These are phyloP conservation scores for Parasteatoda tepidariorum DNA, from an alignment of 1,140 invertebrate species.

Conservation along the genomic window DNA sequence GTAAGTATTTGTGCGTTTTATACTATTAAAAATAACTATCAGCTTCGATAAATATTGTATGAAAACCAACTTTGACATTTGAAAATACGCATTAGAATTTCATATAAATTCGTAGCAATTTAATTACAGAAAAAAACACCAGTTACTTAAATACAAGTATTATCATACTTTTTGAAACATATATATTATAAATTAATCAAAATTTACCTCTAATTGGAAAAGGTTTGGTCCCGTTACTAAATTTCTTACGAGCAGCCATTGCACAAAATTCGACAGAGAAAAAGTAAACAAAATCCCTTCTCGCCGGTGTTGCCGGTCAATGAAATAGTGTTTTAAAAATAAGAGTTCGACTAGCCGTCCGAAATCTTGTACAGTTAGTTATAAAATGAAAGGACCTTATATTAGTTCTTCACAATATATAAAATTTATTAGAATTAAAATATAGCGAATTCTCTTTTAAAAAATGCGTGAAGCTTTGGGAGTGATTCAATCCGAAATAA, in stretches of 20 bases:
- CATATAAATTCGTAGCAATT: no score
- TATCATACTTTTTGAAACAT: no score
- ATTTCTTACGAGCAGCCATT: conserved; percentile 42
- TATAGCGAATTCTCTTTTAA: not conserved
- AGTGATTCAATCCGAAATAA: not conserved
- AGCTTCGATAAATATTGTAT: no score
- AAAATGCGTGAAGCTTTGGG: not conserved
- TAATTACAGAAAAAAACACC: no score
- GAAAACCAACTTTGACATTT: no score
- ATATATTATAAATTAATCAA: no score
- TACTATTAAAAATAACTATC: no score
- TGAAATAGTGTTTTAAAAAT: not conserved
- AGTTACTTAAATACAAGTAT: no score
- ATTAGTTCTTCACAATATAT: not conserved
- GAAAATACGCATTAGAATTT: no score
- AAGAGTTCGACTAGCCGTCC: no score
- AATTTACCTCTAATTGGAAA: conserved; percentile 62
- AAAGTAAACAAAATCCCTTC: not conserved
- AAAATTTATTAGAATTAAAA: not conserved
- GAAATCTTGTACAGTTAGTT: not conserved
- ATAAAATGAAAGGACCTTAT: not conserved
- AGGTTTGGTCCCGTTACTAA: conserved; percentile 61
- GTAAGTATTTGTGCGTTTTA: no score
- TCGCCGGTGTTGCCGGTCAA: conserved; percentile 45
- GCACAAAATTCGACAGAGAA: not conserved